Percentiles rank a stretch among this genome's conserved stretches.
phyloP scores from a whole-genome alignment of 2,113 vertebrate genomes.

The Syngnathus floridae region DNA sequence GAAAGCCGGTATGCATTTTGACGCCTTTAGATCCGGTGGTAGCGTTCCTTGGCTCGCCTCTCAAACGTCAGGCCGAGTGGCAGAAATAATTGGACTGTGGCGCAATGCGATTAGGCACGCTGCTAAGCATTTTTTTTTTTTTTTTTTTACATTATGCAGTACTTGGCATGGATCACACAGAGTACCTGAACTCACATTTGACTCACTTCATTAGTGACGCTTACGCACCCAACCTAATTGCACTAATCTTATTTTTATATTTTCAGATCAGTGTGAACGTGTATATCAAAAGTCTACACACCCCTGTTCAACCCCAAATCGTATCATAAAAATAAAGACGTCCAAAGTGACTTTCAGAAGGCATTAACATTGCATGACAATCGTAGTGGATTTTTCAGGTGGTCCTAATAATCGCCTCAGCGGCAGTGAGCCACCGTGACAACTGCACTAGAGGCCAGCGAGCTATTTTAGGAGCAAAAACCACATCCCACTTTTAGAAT shows the following conservation, averaged over 20 bases:
- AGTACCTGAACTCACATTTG: slow-evolving; percentile 33
- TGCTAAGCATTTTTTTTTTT: slow-evolving; percentile 37
- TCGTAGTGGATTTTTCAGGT: background rate
- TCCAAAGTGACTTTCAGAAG: background rate
- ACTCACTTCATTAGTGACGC: background rate
- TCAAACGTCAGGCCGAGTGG: slow-evolving; percentile 21
- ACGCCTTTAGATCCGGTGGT: slow-evolving; percentile 9
- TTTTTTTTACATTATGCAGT: slow-evolving; percentile 28
- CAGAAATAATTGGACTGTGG: slow-evolving; percentile 56
- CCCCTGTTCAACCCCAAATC: background rate
- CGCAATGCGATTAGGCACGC: slow-evolving; percentile 55
- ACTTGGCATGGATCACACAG: slow-evolving; percentile 34
- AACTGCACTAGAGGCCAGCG: slow-evolving; percentile 31
- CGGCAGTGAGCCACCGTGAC: slow-evolving; percentile 19
- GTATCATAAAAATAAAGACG: background rate
- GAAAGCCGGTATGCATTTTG: background rate
- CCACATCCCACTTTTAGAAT: slow-evolving; percentile 23
- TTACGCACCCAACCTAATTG: background rate
- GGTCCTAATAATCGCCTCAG: slow-evolving; percentile 13
- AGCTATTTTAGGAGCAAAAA: slow-evolving; percentile 46
- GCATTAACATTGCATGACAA: background rate
- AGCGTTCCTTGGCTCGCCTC: background rate
- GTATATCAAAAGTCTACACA: background rate
- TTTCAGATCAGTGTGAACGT: background rate
- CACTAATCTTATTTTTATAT: background rate